Percentiles rank a stretch among this genome's conserved stretches.
phyloP scores from a whole-genome alignment of 37 sponge, comb jelly and placozoan genomes.

The Axinella damicornis region DNA sequence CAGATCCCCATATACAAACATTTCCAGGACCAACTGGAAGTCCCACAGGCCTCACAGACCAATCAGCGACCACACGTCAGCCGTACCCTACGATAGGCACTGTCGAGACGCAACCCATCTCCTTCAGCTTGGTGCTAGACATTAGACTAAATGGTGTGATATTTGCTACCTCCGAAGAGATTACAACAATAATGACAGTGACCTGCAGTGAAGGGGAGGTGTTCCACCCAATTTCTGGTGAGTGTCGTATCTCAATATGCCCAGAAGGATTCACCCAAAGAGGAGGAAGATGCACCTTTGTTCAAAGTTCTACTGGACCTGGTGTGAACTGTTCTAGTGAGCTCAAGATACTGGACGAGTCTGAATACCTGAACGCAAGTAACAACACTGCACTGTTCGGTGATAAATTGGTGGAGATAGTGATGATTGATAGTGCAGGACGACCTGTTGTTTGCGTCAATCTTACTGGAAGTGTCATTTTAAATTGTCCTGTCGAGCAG shows the following conservation, averaged over 20 bases:
- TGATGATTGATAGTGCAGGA: neutral
- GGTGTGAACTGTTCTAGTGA: too few species aligned
- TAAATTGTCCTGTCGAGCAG: neutral
- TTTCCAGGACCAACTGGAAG: too few species aligned
- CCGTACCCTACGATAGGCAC: too few species aligned
- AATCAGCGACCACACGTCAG: too few species aligned
- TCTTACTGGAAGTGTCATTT: neutral
- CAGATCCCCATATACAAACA: too few species aligned
- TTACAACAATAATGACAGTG: neutral
- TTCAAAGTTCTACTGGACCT: too few species aligned
- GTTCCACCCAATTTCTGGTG: neutral
- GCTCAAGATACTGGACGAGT: neutral
- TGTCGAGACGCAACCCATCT: too few species aligned
- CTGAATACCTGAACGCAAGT: neutral
- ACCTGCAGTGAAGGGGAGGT: slow-evolving; percentile 5
- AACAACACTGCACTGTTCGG: neutral
- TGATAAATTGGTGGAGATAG: neutral
- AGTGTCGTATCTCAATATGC: slow-evolving; percentile 25
- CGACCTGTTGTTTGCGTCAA: slow-evolving; percentile 3
- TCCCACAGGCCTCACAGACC: too few species aligned
- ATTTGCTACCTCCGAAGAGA: neutral
- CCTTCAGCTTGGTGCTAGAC: slow-evolving; percentile 30
- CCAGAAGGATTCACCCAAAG: neutral
- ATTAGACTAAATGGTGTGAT: slow-evolving; percentile 1
- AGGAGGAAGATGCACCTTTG: slow-evolving; percentile 4